Conservation (phyloP, 2,888 invertebrate species). For the Pristionchus entomophagus region DNA sequence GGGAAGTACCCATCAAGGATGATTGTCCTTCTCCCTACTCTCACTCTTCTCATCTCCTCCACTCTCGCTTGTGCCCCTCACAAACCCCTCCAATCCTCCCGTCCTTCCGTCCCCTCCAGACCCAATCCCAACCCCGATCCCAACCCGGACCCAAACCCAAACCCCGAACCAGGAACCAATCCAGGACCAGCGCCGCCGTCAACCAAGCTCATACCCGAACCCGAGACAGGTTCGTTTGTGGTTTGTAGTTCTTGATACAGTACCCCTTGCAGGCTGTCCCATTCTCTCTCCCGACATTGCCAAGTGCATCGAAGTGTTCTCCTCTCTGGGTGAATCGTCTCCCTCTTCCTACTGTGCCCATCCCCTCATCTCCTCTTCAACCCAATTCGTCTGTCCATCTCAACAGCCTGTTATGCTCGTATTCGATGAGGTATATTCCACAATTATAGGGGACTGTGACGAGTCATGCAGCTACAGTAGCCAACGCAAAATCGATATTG, state of each 20-base stretch:
- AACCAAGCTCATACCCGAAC: neutral
- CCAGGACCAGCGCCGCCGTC: neutral
- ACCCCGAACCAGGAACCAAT: neutral
- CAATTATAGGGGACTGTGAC: too few relatives aligned
- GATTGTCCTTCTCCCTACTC: neutral
- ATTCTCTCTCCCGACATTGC: neutral
- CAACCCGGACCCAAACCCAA: neutral
- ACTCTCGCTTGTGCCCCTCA: neutral
- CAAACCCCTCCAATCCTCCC: neutral
- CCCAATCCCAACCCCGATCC: neutral
- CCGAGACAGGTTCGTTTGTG: neutral
- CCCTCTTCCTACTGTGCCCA: neutral
- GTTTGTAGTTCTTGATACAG: neutral
- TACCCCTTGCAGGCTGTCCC: neutral
- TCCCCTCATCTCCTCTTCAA: neutral
- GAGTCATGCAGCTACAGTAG: too few relatives aligned
- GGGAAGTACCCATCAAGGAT: neutral
- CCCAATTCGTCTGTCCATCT: neutral
- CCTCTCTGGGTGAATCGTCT: neutral
- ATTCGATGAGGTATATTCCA: conserved; percentile 6
- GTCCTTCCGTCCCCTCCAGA: neutral
- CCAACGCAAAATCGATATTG: too few relatives aligned
- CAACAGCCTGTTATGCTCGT: conserved; percentile 6
- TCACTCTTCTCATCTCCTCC: neutral
- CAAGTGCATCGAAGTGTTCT: neutral